Conservation (phyloP, 2,888 invertebrate genomes). For the Melipona beecheii region DNA sequence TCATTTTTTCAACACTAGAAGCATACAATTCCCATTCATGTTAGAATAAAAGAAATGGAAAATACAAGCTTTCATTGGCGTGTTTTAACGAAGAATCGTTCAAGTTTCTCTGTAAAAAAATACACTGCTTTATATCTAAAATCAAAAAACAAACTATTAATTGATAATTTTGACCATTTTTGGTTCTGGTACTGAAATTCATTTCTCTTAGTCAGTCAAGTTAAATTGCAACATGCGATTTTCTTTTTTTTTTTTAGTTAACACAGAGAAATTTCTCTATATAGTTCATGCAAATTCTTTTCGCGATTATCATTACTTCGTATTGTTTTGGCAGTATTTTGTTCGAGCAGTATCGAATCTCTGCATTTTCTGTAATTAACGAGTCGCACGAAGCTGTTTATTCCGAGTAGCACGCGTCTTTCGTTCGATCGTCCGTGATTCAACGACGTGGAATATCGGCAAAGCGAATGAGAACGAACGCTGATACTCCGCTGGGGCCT, state of each 20-base stretch:
- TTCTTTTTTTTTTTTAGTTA: not conserved
- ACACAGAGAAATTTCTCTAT: not conserved
- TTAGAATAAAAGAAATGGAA: no score
- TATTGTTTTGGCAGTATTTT: not conserved
- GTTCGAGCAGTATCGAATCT: not conserved
- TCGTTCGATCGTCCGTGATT: not conserved
- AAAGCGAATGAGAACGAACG: conserved; percentile 11
- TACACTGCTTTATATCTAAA: no score
- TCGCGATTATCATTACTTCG: not conserved
- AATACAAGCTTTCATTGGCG: no score
- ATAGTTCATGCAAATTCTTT: not conserved
- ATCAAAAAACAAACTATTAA: no score
- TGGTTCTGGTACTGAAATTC: not conserved
- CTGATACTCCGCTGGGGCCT: not conserved
- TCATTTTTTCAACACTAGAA: no score
- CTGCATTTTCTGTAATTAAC: conserved; percentile 21
- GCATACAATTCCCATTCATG: no score
- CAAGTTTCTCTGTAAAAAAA: no score
- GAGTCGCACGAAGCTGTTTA: not conserved
- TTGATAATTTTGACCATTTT: no score
- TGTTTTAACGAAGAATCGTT: no score
- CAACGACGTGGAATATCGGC: not conserved
- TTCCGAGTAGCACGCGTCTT: conserved; percentile 8
- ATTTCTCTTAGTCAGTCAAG: no score
- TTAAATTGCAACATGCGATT: not conserved